Evolutionary conservation across 2,113 vertebrate genomes (phyloP), one percentile per base, ranked within the genome.

Genomic region (Ageneiosus marmoratus): DNA sequence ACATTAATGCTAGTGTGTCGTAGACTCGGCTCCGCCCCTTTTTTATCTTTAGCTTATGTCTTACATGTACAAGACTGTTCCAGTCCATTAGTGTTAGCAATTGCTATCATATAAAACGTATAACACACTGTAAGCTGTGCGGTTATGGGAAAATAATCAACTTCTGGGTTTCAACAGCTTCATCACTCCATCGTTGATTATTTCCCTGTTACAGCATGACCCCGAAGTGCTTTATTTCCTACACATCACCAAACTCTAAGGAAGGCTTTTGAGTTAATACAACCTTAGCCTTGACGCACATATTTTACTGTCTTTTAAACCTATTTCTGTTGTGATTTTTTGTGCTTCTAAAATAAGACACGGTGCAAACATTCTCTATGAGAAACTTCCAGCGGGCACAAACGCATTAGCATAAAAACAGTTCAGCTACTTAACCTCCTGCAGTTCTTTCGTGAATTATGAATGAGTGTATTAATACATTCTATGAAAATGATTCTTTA

Each of bases 391-490:
- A 48, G 9, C n/a, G 9, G 41, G 58, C 41, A 48, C 48, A 29
- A 62, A 79, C 5, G 4, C 56, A 79, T 79, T 79, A 79, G 58
- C 56, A 63, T 79, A 63, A 62, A 79, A 79, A 62, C n/a, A 18
- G 76, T 44, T 78, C 41, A 20, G 56, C 77, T 46, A 46, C 55
- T 62, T 46, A 62, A 10, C 37, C 34, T 78, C 56, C 56, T 78
- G 76, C 55, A 46, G 78, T 63, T 77, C 70, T 24, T 11, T n/a
- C 77, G 32, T 83, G 53, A 22, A 83, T 58, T 74, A 76, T 63
- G 37, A 78, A 78, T 60, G 37, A 77, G 75, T n/a, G 4, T 60
- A 58, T 44, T 16, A 63, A 79, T 79, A 27, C 48, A 29, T 79
- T 63, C 76, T 29, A n/a, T 12, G 41, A 62, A 62, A 62, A 41